A percentile compares a stretch with the other conserved stretches of the same genome.
Evolutionary conservation across 2,888 invertebrate genomes (phyloP).

Genomic region (Alitta virens): DNA sequence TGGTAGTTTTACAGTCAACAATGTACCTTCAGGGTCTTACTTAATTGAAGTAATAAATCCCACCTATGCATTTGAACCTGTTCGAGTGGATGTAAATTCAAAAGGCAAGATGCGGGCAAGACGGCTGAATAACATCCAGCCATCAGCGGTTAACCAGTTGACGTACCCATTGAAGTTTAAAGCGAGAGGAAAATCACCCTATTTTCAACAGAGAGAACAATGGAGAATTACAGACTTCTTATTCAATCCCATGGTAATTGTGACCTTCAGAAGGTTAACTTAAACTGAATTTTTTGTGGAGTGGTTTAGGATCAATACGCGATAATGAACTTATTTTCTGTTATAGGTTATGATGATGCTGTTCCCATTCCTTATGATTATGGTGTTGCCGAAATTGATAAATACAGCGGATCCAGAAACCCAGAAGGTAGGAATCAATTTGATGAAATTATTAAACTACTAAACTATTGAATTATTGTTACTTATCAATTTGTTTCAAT

Average conservation of each 20-base stretch:
- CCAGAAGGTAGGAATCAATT: conserved; percentile 69
- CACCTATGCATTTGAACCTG: conserved; percentile 87
- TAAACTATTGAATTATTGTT: not conserved
- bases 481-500: not conserved
- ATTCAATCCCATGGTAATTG: conserved; percentile 85
- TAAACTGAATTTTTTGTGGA: no score
- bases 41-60: conserved; percentile 89
- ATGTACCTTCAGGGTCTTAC: conserved; percentile 69
- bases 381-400: conserved; percentile 93
- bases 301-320: no score
- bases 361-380: conserved; percentile 81
- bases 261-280: not conserved
- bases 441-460: not conserved
- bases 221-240: conserved; percentile 96
- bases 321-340: not conserved
- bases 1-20: conserved; percentile 84
- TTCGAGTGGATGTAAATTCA: conserved; percentile 93
- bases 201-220: conserved; percentile 89
- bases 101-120: conserved; percentile 95
- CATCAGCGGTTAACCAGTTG: conserved; percentile 73
- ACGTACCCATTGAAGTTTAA: conserved; percentile 90
- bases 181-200: conserved; percentile 68
- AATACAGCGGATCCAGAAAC: conserved; percentile 88
- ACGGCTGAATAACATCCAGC: conserved; percentile 90
- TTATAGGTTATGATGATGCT: conserved; percentile 89